Conservation (phyloP, 2,113 vertebrate species). For the Ophthalmolycus amberensis region DNA sequence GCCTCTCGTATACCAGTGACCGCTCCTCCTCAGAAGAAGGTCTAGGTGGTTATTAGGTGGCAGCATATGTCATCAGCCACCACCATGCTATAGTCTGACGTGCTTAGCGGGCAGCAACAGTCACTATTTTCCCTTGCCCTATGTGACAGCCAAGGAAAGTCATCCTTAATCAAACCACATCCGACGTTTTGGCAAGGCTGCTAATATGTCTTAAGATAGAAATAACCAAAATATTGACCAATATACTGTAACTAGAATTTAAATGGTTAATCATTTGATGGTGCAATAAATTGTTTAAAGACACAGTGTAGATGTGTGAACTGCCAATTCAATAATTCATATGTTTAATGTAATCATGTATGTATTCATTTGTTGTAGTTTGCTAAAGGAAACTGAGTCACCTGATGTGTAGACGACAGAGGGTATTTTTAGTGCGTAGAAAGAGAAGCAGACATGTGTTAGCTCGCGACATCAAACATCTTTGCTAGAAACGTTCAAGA, state of each 20-base stretch:
- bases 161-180: not conserved
- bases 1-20: not conserved
- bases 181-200: not conserved
- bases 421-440: not conserved
- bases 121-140: not conserved
- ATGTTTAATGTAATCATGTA: not conserved
- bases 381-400: not conserved
- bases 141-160: not conserved
- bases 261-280: not conserved
- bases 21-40: not conserved
- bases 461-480: not conserved
- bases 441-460: slow-evolving; percentile 13
- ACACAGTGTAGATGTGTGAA: not conserved
- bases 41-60: slow-evolving; percentile 25
- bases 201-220: not conserved
- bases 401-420: not conserved
- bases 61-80: slow-evolving; percentile 19
- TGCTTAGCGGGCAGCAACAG: not conserved
- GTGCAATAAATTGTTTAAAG: not conserved
- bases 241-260: not conserved
- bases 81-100: not conserved
- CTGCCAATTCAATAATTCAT: not conserved
- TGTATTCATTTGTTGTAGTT: not conserved
- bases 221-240: not conserved
- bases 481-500: not conserved